Conservation (phyloP, 2,888 invertebrate species). For the Herminia tarsipennalis region DNA sequence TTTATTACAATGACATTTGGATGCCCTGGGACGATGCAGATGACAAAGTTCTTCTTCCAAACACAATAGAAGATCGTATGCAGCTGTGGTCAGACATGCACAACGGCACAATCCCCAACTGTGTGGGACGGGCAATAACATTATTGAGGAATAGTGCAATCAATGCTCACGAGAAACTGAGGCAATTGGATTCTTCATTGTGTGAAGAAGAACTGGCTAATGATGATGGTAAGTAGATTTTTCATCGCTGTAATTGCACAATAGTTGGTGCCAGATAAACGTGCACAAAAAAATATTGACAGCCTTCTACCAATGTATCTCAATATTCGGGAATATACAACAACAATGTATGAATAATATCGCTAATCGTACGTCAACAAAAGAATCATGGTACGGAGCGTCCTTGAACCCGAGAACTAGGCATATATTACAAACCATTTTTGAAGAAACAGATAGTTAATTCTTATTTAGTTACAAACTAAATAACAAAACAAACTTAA, state of each 20-base stretch:
- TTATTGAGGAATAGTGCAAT: slow-evolving; percentile 73
- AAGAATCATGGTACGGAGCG: no score
- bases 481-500: no score
- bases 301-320: no score
- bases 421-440: no score
- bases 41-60: slow-evolving; percentile 82
- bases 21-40: slow-evolving; percentile 90
- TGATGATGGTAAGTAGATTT: slow-evolving; percentile 77
- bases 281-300: no score
- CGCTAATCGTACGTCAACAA: no score
- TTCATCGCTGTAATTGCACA: not conserved
- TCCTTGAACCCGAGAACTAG: no score
- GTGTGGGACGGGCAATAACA: slow-evolving; percentile 64
- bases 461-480: no score
- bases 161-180: slow-evolving; percentile 69
- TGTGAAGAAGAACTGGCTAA: slow-evolving; percentile 70
- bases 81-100: slow-evolving; percentile 76
- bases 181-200: slow-evolving; percentile 71
- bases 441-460: no score
- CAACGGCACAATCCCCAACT: slow-evolving; percentile 70
- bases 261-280: no score
- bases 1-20: slow-evolving; percentile 88
- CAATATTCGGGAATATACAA: no score
- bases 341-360: no score
- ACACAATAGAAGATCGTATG: slow-evolving; percentile 80